phyloP scores from a whole-genome alignment of 1,140 invertebrate species.

The Drosophila yakuba region DNA sequence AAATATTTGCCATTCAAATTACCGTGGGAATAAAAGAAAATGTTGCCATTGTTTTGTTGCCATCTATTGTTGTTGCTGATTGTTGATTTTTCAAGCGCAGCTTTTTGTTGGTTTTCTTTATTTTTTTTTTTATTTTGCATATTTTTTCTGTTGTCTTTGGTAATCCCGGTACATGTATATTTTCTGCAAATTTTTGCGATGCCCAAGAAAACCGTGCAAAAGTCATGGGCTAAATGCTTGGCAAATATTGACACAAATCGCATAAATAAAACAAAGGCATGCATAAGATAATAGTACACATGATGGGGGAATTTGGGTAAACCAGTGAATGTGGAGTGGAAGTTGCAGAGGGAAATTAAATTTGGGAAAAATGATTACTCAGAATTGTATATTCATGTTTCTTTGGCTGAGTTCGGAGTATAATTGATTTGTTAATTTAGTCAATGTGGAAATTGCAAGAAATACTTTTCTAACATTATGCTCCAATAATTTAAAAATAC shows the following conservation, averaged over 20 bases:
- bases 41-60: conserved; percentile 27
- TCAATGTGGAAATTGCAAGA: too few species aligned
- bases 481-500: conserved; percentile 8
- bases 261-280: conserved; percentile 70
- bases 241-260: conserved; percentile 71
- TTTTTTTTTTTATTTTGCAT: background rate
- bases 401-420: background rate
- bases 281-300: conserved; percentile 50
- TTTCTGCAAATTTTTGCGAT: conserved; percentile 16
- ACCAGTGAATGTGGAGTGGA: too few species aligned
- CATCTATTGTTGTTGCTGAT: conserved; percentile 21
- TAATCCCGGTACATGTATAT: conserved; percentile 40
- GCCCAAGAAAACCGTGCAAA: conserved; percentile 11
- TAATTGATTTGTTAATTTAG: background rate
- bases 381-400: too few species aligned
- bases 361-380: background rate
- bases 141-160: conserved; percentile 30
- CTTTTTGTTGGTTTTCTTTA: conserved; percentile 1
- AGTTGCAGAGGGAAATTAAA: background rate
- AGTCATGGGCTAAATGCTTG: conserved; percentile 65
- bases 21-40: conserved; percentile 70
- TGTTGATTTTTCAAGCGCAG: conserved; percentile 37
- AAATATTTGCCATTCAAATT: conserved; percentile 79
- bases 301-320: background rate
- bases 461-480: background rate